A percentile compares a stretch with the other conserved stretches of the same genome.
Evolutionary conservation across 2,797 vertebrate species (phyloP).

Genomic region (Diplodus sargus): DNA sequence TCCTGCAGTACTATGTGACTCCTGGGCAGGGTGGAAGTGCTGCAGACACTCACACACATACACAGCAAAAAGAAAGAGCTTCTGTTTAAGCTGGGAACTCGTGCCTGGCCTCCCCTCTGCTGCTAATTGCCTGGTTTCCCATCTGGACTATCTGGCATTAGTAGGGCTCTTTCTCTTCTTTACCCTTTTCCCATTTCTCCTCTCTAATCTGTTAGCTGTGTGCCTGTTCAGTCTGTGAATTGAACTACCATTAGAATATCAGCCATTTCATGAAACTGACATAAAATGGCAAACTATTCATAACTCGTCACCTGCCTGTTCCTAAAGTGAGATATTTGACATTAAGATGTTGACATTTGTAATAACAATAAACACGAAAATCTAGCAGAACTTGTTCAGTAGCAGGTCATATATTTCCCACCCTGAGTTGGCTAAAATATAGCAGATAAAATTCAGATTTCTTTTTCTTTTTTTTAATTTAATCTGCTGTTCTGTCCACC

Average conservation of each 20-base stretch:
- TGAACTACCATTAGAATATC: neutral
- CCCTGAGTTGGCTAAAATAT: neutral
- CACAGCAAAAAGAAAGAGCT: constrained; percentile 36
- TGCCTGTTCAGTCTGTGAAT: constrained; percentile 12
- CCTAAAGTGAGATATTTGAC: neutral
- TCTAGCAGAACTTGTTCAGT: neutral
- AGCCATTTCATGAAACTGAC: neutral
- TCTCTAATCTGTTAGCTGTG: neutral
- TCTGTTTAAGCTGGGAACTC: constrained; percentile 58
- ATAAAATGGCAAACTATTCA: neutral
- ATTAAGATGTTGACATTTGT: neutral
- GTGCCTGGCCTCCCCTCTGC: constrained; percentile 53
- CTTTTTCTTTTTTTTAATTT: too few species aligned
- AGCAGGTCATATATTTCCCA: neutral
- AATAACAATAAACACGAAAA: neutral
- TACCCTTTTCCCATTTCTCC: constrained; percentile 23
- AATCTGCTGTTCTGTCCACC: neutral
- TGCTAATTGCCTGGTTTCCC: constrained; percentile 69
- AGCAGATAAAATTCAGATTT: neutral
- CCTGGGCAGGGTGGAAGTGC: constrained; percentile 34
- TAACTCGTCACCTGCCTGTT: neutral
- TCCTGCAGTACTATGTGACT: constrained; percentile 53
- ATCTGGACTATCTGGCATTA: constrained; percentile 68
- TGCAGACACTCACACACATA: constrained; percentile 7
- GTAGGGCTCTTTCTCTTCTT: constrained; percentile 36